Evolutionary conservation across 2,888 invertebrate genomes (phyloP), one percentile per base, ranked within the genome.

Genomic region (Aquatica leii): DNA sequence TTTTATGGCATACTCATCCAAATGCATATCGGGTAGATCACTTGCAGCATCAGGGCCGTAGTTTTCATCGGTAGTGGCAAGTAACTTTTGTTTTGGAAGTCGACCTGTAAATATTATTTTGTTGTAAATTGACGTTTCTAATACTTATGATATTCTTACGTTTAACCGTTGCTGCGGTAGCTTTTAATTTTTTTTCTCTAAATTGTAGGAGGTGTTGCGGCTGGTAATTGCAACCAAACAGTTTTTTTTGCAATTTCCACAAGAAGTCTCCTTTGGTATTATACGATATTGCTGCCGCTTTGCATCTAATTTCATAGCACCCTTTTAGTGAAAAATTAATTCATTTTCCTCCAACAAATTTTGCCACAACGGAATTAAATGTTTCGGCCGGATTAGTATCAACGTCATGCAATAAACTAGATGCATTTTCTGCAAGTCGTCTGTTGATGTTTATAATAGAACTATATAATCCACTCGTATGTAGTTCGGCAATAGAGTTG

Each of bases 291-390:
- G 5, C 34, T 31, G 34, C 34, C 9, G 34, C 34, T 31, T 31
- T 31, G 9, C 34, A 9, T 31, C 9, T 31, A 31, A 9, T 31
- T 31, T 31, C 34, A 9, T 31, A 31, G 9, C 6, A 31, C 6
- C 34, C 5, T 31, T 6, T 31, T 31, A 31, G 9, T 31, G 34
- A 15, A 46, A 46, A 46, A 17, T 46, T 46, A n/a, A n/a, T n/a
- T n/a, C n/a, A n/a, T n/a, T n/a, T n/a, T n/a, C n/a, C n/a, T n/a
- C n/a, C n/a, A n/a, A n/a, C n/a, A n/a, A n/a, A n/a, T n/a, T n/a
- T n/a, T n/a, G n/a, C n/a, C n/a, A 46, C 14, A 15, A 46, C 11
- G 46, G 46, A 46, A 17, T 46, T 46, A 46, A 46, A n/a, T n/a
- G n/a, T n/a, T n/a, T 31, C 34, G 9, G 9, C 34, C 5, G 34